A percentile compares a stretch with the other conserved stretches of the same genome.
Evolutionary conservation across 2,113 vertebrate species (phyloP).

Genomic region (Sebastes fasciatus): DNA sequence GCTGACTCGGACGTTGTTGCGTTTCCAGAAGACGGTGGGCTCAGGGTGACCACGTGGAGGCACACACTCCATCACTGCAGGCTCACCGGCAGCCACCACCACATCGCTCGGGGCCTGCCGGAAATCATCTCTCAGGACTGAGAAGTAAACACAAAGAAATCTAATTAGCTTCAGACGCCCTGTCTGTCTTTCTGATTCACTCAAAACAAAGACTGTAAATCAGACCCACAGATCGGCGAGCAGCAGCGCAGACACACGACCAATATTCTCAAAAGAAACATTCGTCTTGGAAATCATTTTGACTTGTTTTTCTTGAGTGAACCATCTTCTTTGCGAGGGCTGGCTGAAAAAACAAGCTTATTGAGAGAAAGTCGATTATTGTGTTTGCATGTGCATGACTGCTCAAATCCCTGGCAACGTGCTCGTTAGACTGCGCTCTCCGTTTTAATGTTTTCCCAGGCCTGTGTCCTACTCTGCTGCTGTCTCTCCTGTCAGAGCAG

Average conservation of each 20-base stretch:
- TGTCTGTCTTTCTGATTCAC: constrained; percentile 34
- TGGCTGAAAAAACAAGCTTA: constrained; percentile 55
- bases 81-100: constrained; percentile 95
- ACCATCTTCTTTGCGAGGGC: constrained; percentile 9
- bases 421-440: constrained; percentile 41
- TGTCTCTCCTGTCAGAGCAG: constrained; percentile 65
- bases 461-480: constrained; percentile 59
- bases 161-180: constrained; percentile 57
- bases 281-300: constrained; percentile 42
- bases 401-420: constrained; percentile 51
- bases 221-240: constrained; percentile 40
- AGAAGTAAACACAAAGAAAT: constrained; percentile 54
- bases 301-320: constrained; percentile 28
- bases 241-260: constrained; percentile 18
- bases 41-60: constrained; percentile 97
- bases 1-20: constrained; percentile 92
- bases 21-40: constrained; percentile 97
- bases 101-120: constrained; percentile 96
- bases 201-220: constrained; percentile 57
- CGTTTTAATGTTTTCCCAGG: constrained; percentile 51
- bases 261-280: constrained; percentile 39
- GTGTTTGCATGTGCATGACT: constrained; percentile 56
- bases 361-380: constrained; percentile 49
- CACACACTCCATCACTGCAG: constrained; percentile 94
- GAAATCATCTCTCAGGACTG: constrained; percentile 97